Percentiles rank a stretch among this genome's conserved stretches.
phyloP scores from a whole-genome alignment of 2,888 invertebrate species.

The Lasioglossum morio region DNA sequence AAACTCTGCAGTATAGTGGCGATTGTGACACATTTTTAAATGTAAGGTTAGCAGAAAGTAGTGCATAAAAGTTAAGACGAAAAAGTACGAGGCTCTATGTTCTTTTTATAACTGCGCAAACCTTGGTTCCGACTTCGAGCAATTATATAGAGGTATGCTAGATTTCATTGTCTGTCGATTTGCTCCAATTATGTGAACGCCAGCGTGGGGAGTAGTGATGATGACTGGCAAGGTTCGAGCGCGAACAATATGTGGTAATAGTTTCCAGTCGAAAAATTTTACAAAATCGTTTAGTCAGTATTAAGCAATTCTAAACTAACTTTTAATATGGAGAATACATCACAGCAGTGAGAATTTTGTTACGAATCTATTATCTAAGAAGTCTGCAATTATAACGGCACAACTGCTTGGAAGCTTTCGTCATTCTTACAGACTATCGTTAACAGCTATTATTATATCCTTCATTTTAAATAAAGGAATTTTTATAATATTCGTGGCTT shows the following conservation, averaged over 20 bases:
- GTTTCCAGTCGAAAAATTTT: neutral
- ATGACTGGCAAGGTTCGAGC: neutral
- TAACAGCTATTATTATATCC: neutral
- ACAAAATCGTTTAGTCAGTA: neutral
- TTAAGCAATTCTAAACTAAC: neutral
- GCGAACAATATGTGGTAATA: neutral
- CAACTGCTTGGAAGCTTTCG: neutral
- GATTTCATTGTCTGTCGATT: conserved; percentile 8
- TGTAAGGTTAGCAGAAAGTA: neutral
- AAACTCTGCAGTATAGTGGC: neutral
- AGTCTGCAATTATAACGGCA: neutral
- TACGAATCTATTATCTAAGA: neutral
- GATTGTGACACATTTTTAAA: neutral
- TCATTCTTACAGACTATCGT: neutral
- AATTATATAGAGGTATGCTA: neutral
- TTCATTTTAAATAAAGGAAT: neutral
- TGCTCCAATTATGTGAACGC: neutral
- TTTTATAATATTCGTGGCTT: neutral
- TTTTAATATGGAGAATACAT: neutral
- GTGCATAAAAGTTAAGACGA: neutral
- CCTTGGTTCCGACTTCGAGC: neutral
- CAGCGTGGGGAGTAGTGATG: neutral
- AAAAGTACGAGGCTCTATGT: neutral
- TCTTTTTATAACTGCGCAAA: neutral
- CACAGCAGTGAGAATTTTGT: neutral